Evolutionary conservation across 2,888 invertebrate genomes (phyloP), one percentile per base, ranked within the genome.

Genomic region (Pammene fasciana): DNA sequence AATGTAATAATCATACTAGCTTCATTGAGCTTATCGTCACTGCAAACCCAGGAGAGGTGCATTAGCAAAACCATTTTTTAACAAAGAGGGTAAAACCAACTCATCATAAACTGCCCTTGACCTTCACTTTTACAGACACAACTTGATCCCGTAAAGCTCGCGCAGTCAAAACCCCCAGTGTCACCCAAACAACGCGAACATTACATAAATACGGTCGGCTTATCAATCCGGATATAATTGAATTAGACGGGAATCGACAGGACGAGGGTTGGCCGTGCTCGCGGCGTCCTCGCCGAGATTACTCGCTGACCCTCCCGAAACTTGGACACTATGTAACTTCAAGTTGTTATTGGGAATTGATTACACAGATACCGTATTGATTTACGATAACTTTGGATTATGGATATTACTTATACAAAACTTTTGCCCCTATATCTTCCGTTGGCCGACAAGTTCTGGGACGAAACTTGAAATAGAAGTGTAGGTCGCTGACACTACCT

Each of bases 161-260:
- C 45, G 38, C 10, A 65, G 65, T 48, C 46, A 56, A 48, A 18
- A 26, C 41, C 36, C 34, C 26, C 13, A 52, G 64, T 59, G 59
- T 68, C 68, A 38, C 64, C 60, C 43, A 67, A 57, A 68, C 61
- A 62, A 68, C 45, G 60, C 18, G 18, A 48, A 65, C 41, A 71
- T 75, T 73, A 59, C 70, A 67, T 67, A 67, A 68, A 67, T 67
- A 71, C 66, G 60, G 70, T 18, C 60, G 68, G 74, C 74, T 78
- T 75, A 77, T 78, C 73, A 71, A 72, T 73, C 67, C 64, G 70
- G 70, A 65, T 65, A 70, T 71, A 75, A 76, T 78, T 75, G 74
- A 80, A 77, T 78, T 73, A 76, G 68, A 73, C 71, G 70, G 73
- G 70, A 72, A 74, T 72, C 72, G 70, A 60, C 70, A 48, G 65